Base-by-base conservation (phyloP, 2,797 vertebrate genomes). In the Pagetopsis macropterus region DNA sequence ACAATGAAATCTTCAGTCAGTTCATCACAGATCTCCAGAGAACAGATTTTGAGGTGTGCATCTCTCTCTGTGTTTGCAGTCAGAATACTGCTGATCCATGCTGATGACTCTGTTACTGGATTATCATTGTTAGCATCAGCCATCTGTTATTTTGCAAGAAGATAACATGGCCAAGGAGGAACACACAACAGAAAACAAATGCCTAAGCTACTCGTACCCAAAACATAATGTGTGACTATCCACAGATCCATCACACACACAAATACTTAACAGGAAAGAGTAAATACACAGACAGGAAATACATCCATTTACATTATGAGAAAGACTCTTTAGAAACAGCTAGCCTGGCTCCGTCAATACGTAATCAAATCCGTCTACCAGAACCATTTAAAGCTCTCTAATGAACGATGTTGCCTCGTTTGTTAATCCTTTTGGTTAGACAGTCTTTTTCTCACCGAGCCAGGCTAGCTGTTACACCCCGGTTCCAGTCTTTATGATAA, bases 91-190 rank as follows among this genome's bases (percentile, higher is more conserved):
- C 89, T 94, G 92, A 94, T 94, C 88, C 93, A 88, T 79, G 89
- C 85, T 94, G 92, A 93, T 92, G 90, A 87, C 89, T 84, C 64
- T 92, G 91, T 92, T 91, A 88, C 65, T 70, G 90, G 92, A 94
- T 96, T 95, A 94, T 92, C 90, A 89, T 89, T 86, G 87, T 91
- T 87, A 71, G 78, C 89, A 88, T 92, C 88, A 82, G 84, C 94
- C 94, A 93, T 95, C 94, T 95, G 94, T 91, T 94, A 73, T 81
- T 65, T 84, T 89, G 86, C 83, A 66, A 66, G 73, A 54, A 63
- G 61, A 79, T 65, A 76, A 72, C 58, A 55, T 43, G 46, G 70
- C 72, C 41, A 64, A 67, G 44, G 49, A 66, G 50, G 84, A 85
- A 74, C 87, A 82, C 72, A 68, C 43, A 61, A 57, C 55, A 4